Conservation (phyloP, 2,888 invertebrate species). For the Plebejus argus region DNA sequence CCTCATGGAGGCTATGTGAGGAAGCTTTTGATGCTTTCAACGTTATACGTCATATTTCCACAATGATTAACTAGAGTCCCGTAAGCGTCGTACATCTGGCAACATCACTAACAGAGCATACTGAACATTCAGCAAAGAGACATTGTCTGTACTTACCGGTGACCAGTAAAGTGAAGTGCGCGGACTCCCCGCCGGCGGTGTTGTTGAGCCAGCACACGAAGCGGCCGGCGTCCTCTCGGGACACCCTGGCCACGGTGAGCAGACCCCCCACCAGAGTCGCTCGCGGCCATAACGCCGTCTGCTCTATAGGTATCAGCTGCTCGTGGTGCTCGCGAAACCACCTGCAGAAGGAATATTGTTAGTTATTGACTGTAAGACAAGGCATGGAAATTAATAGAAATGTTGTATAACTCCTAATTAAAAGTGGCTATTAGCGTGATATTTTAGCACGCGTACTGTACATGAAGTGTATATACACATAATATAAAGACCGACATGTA, state of each 20-base stretch:
- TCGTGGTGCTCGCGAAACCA: constrained; percentile 90
- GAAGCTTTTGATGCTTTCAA: too few relatives aligned
- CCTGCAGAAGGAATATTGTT: constrained; percentile 58
- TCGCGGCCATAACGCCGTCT: constrained; percentile 72
- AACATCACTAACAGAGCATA: background rate
- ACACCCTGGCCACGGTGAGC: constrained; percentile 83
- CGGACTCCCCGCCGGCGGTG: constrained; percentile 90
- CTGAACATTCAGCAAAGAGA: background rate
- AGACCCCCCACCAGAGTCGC: constrained; percentile 74
- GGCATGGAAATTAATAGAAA: too few relatives aligned
- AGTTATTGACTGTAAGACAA: too few relatives aligned
- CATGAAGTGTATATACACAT: too few relatives aligned
- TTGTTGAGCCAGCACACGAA: constrained; percentile 96
- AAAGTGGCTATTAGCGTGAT: too few relatives aligned
- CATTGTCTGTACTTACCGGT: constrained; percentile 79
- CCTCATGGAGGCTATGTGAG: too few relatives aligned
- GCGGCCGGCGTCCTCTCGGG: constrained; percentile 90
- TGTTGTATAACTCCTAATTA: too few relatives aligned
- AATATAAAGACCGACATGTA: too few relatives aligned
- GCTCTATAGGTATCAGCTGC: constrained; percentile 84
- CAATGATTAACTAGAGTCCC: too few relatives aligned
- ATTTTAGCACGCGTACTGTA: too few relatives aligned
- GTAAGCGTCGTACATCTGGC: too few relatives aligned
- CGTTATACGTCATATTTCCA: too few relatives aligned
- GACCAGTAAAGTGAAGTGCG: constrained; percentile 88